These are phyloP conservation scores for Prosapia bicincta DNA, from an alignment of 2,888 invertebrate genomes.

Conservation along the genomic window DNA sequence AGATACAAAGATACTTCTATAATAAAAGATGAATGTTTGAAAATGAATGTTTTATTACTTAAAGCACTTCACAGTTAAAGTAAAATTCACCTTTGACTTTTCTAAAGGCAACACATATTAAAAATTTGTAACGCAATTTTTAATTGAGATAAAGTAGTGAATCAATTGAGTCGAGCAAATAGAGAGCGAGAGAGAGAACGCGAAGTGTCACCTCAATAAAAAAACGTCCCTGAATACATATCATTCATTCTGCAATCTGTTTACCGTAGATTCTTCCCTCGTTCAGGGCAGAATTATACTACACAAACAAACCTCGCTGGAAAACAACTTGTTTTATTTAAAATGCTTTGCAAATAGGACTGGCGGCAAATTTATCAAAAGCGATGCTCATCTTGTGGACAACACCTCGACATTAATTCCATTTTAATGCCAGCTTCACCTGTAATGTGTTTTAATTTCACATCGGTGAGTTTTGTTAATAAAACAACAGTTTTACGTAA, in stretches of 20 bases:
- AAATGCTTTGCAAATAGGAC: not conserved
- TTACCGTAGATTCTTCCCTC: not conserved
- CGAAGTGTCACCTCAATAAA: not conserved
- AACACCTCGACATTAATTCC: not conserved
- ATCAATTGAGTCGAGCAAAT: not conserved
- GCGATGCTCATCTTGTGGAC: not conserved
- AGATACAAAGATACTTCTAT: too few species aligned
- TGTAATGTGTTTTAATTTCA: not conserved
- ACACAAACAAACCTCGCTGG: not conserved
- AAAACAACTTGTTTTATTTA: not conserved
- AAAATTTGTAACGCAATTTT: not conserved
- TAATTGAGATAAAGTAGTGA: not conserved
- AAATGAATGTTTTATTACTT: not conserved
- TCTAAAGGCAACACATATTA: not conserved
- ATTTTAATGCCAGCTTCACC: not conserved
- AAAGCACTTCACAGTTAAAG: not conserved
- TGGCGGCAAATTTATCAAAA: not conserved
- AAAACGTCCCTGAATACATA: not conserved
- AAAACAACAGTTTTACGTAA: too few species aligned
- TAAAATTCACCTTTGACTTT: not conserved
- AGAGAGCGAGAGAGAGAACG: not conserved
- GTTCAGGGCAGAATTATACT: not conserved
- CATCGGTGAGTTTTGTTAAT: too few species aligned
- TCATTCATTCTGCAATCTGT: conserved; percentile 2
- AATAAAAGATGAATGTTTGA: too few species aligned